Conservation (phyloP, 2,113 vertebrate genomes). For the Lamprotornis superbus region DNA sequence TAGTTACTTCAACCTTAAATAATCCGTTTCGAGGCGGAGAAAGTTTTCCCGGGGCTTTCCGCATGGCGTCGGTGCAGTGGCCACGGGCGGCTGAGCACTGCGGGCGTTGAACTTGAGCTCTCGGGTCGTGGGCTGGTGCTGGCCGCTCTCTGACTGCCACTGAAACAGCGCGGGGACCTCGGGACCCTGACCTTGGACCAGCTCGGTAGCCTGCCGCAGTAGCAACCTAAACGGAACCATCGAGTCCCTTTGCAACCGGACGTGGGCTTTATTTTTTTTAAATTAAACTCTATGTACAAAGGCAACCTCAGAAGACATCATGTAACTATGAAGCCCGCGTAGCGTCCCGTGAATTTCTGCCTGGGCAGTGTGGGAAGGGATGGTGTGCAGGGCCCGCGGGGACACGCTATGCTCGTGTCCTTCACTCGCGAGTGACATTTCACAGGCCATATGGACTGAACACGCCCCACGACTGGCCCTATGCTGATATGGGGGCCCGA, state of each 20-base stretch:
- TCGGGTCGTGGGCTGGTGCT: neutral
- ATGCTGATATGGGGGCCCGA: neutral
- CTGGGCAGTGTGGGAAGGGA: too few species aligned
- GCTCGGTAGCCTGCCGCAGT: neutral
- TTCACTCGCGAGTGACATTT: neutral
- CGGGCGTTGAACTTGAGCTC: neutral
- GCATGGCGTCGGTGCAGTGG: neutral
- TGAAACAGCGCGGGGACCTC: neutral
- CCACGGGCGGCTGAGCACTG: neutral
- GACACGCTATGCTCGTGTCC: neutral
- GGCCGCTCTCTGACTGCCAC: neutral
- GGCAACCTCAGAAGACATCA: neutral
- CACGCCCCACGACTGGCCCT: neutral
- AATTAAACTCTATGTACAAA: neutral
- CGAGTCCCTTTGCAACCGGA: accelerated
- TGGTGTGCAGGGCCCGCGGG: neutral
- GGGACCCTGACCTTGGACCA: neutral
- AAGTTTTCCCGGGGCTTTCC: neutral
- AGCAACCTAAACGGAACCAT: accelerated
- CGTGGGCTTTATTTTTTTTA: neutral
- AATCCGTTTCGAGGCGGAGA: neutral
- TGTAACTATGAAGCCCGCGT: too few species aligned
- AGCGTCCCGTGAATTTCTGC: neutral
- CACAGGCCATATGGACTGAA: neutral
- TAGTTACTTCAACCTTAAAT: neutral